Evolutionary conservation across 2,797 vertebrate species (phyloP).

Genomic region (Tenualosa thibaudeaui): DNA sequence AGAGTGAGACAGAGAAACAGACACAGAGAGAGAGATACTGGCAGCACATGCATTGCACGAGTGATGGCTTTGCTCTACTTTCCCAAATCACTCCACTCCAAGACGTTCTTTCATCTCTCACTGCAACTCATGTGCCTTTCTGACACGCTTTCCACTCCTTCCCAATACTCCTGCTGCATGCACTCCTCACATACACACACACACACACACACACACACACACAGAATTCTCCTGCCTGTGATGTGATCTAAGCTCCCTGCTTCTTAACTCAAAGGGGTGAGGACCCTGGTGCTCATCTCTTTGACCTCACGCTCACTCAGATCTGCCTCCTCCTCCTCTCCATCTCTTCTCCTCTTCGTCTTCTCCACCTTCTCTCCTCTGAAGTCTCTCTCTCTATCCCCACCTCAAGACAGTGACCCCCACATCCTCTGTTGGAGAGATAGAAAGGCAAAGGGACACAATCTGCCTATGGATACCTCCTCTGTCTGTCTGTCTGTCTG

Average conservation of each 20-base stretch:
- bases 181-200: neutral
- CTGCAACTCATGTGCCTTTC: neutral
- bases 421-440: neutral
- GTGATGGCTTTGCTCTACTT: constrained; percentile 15
- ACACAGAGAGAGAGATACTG: neutral
- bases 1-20: neutral
- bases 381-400: neutral
- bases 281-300: neutral
- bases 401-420: neutral
- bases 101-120: neutral
- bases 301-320: constrained; percentile 1
- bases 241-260: neutral
- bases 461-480: too few relatives aligned
- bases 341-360: neutral
- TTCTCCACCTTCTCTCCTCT: neutral
- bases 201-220: neutral
- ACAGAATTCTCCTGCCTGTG: neutral
- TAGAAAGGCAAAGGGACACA: too few relatives aligned
- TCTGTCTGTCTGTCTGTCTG: neutral
- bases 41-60: neutral
- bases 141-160: neutral
- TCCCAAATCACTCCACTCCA: constrained; percentile 2
- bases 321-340: neutral
- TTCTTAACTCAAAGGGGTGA: constrained; percentile 9
- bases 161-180: neutral